A percentile compares a stretch with the other conserved stretches of the same genome.
Evolutionary conservation across 2,888 invertebrate species (phyloP).

Genomic region (Odiellus spinosus): DNA sequence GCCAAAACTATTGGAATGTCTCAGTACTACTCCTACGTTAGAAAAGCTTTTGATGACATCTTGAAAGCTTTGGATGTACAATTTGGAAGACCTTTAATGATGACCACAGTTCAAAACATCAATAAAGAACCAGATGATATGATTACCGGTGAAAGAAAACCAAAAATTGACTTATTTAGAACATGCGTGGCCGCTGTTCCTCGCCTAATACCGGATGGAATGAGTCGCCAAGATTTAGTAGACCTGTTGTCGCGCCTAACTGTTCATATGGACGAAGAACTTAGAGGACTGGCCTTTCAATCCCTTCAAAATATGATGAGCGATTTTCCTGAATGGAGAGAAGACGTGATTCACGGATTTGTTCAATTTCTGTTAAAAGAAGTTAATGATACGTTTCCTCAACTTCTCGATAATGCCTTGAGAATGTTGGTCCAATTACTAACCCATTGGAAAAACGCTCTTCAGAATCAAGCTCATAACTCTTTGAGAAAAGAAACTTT

Average conservation of each 20-base stretch:
- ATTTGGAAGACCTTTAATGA: slow-evolving; percentile 89
- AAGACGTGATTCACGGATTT: slow-evolving; percentile 81
- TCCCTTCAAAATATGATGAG: slow-evolving; percentile 86
- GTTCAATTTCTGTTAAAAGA: slow-evolving; percentile 88
- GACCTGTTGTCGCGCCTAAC: slow-evolving; percentile 85
- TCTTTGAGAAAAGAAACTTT: slow-evolving; percentile 10
- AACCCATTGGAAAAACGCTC: slow-evolving; percentile 78
- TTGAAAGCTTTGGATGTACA: slow-evolving; percentile 83
- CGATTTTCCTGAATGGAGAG: slow-evolving; percentile 94
- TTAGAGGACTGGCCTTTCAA: slow-evolving; percentile 81
- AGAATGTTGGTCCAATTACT: slow-evolving; percentile 80
- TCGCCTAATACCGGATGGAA: slow-evolving; percentile 89
- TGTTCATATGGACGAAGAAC: slow-evolving; percentile 96
- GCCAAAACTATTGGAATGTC: slow-evolving; percentile 94
- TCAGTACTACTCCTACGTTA: slow-evolving; percentile 86
- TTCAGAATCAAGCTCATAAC: slow-evolving; percentile 26
- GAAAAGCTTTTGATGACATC: slow-evolving; percentile 90
- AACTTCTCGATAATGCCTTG: slow-evolving; percentile 79
- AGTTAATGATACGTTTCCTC: slow-evolving; percentile 72
- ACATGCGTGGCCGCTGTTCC: slow-evolving; percentile 98
- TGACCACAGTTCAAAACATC: slow-evolving; percentile 87
- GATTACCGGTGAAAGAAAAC: slow-evolving; percentile 70
- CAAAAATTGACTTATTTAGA: slow-evolving; percentile 90
- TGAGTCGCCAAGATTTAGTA: slow-evolving; percentile 83
- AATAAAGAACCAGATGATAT: slow-evolving; percentile 47